phyloP scores from a whole-genome alignment of 1,140 invertebrate species.

The Sminthurides bifidus region DNA sequence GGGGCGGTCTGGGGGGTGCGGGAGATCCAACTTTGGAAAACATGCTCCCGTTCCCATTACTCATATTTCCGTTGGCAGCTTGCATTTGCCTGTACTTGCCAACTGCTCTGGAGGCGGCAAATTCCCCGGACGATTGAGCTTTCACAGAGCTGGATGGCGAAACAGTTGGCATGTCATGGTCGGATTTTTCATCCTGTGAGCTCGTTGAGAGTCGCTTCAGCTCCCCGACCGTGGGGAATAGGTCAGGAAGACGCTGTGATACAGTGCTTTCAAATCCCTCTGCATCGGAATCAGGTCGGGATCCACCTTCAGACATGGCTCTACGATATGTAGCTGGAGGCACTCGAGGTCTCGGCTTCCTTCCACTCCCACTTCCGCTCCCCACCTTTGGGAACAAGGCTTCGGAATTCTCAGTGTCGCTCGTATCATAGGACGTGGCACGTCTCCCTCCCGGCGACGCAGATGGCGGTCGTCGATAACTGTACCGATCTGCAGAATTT shows the following conservation, averaged over 20 bases:
- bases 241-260: slow-evolving; percentile 39
- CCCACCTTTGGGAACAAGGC: slow-evolving; percentile 17
- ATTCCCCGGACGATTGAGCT: slow-evolving; percentile 47
- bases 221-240: slow-evolving; percentile 61
- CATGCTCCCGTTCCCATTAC: slow-evolving; percentile 33
- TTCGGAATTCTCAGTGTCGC: slow-evolving; percentile 27
- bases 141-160: slow-evolving; percentile 31
- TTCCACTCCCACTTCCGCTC: too few species aligned
- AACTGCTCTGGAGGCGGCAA: slow-evolving; percentile 66
- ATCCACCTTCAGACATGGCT: slow-evolving; percentile 20
- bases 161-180: neutral
- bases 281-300: too few species aligned
- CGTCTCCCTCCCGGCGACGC: slow-evolving; percentile 5
- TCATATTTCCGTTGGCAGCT: slow-evolving; percentile 44
- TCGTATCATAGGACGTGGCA: slow-evolving; percentile 19
- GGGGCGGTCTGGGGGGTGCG: slow-evolving; percentile 26
- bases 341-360: neutral
- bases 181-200: slow-evolving; percentile 1
- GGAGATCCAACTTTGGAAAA: slow-evolving; percentile 1
- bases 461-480: slow-evolving; percentile 10
- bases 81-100: slow-evolving; percentile 68
- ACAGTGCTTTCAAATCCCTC: too few species aligned
- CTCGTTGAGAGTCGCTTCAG: slow-evolving; percentile 40
- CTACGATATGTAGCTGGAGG: slow-evolving; percentile 12
- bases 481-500: slow-evolving; percentile 6